A percentile compares a stretch with the other conserved stretches of the same genome.
These are phyloP conservation scores for Drosophila kikkawai DNA, from an alignment of 1,140 invertebrate species.

Conservation along the genomic window DNA sequence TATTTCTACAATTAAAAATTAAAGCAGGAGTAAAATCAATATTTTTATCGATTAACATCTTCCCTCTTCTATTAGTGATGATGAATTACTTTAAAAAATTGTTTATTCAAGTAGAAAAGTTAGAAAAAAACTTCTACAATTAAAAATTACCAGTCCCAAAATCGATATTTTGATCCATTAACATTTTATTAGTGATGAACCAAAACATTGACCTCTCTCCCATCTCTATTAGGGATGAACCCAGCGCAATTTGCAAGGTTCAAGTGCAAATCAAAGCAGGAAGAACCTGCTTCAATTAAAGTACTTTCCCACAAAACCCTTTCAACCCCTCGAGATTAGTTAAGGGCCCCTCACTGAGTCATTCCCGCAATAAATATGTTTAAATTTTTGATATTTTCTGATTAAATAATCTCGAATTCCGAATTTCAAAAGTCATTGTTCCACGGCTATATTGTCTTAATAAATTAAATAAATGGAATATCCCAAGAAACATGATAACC, in stretches of 20 bases:
- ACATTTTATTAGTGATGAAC: background rate
- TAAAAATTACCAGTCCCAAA: no score
- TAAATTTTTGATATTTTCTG: background rate
- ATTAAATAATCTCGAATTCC: background rate
- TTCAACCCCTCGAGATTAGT: background rate
- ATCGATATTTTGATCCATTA: no score
- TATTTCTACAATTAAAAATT: background rate
- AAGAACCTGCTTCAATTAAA: background rate
- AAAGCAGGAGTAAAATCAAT: no score
- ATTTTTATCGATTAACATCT: no score
- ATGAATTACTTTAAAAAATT: no score
- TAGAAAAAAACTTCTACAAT: no score
- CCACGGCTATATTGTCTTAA: background rate
- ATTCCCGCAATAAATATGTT: background rate
- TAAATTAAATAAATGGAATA: background rate
- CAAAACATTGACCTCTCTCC: background rate
- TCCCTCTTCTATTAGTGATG: no score
- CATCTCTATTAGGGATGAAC: background rate
- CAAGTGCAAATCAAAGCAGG: background rate
- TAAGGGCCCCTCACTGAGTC: background rate
- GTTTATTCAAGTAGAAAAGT: no score
- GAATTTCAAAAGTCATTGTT: background rate
- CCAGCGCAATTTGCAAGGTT: background rate
- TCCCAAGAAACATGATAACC: background rate
- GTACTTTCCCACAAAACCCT: constrained; percentile 4